These are phyloP conservation scores for Hydrotaea cyrtoneurina DNA, from an alignment of 2,888 invertebrate species.

Conservation along the genomic window DNA sequence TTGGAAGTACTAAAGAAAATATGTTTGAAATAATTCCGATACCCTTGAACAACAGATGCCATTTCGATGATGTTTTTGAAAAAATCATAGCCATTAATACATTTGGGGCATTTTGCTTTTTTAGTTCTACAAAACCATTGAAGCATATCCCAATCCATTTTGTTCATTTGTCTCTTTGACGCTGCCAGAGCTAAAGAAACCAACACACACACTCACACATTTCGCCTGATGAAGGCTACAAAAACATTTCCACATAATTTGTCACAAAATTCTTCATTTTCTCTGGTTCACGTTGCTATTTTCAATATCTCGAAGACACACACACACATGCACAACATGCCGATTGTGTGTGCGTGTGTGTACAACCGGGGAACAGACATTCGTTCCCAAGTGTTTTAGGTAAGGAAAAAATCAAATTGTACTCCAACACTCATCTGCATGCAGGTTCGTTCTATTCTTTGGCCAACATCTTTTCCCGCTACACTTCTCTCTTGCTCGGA, in stretches of 20 bases:
- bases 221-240: not conserved
- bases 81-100: not conserved
- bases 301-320: not conserved
- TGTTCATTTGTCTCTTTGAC: constrained; percentile 19
- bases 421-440: not conserved
- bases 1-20: no score
- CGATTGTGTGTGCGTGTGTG: constrained; percentile 9
- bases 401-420: not conserved
- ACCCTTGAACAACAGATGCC: not conserved
- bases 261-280: not conserved
- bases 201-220: not conserved
- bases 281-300: not conserved
- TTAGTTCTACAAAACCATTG: not conserved
- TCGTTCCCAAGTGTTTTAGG: not conserved
- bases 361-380: not conserved
- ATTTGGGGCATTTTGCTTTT: not conserved
- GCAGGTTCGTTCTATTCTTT: constrained; percentile 2
- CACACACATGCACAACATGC: not conserved
- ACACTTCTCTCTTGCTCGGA: not conserved
- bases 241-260: constrained; percentile 17
- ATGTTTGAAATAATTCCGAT: no score
- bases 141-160: constrained; percentile 1
- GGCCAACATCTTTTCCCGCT: constrained; percentile 1
- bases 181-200: not conserved
- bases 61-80: constrained; percentile 15